Base-by-base conservation (phyloP, 2,797 vertebrate species). In the Aratinga solstitialis region DNA sequence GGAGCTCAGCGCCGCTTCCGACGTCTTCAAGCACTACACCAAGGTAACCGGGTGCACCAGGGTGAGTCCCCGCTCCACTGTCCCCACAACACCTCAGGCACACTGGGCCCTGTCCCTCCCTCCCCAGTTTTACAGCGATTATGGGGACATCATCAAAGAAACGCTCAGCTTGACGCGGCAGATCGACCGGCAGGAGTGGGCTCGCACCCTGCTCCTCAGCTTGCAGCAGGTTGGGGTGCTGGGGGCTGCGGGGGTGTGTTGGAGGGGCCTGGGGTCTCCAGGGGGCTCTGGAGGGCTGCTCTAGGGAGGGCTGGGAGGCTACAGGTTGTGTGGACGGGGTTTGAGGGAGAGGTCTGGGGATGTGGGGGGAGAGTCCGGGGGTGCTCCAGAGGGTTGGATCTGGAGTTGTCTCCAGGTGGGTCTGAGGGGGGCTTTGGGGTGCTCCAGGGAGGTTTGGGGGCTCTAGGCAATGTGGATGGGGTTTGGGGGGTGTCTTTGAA, bases 91-190 rank as follows among this genome's bases (percentile, higher is more conserved):
- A 1, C 19, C 51, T 6, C 11, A 32, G 73, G 50, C 34, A 56
- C 10, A 16, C 1, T 0, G 16, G 23, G 30, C 11, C 26, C 32
- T 11, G 10, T 63, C 48, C 1, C n/a, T 47, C 29, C 24, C 15
- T 68, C 20, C 7, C 16, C 94, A 99, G 99, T 98, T 97, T 92
- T 99, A 98, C 84, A 97, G 90, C 51, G 98, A 99, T 95, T 99
- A 98, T 27, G 99, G 99, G 32, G 99, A 99, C 96, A 98, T 99
- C 95, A 99, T 99, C 90, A 99, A 99, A 95, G 98, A 99, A 89
- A 98, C 97, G 0, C 71, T 99, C 90, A 98, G 96, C 86, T 98
- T 97, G 94, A 97, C 95, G 58, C 98, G 98, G 82, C 97, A 97
- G 76, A 98, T 99, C 63, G 98, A 95, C 96, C 98, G 98, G 29